A percentile compares a stretch with the other conserved stretches of the same genome.
Conservation (phyloP, 30 jellyfish, hydroid and myxozoan genomes). For the Aurelia sp. region DNA sequence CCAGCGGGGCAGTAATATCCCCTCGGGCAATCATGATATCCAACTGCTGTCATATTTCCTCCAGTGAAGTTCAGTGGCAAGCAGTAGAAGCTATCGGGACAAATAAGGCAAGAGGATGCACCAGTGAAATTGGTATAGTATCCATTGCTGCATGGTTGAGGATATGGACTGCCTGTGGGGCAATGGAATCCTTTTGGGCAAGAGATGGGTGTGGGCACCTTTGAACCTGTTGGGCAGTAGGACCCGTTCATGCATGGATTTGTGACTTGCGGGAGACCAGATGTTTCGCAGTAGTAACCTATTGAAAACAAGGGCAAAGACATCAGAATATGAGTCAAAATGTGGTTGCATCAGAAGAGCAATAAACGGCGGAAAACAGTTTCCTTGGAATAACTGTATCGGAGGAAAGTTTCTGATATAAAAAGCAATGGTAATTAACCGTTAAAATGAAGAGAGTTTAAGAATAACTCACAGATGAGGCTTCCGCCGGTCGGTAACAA, state of each 20-base stretch:
- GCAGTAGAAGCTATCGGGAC: conserved; percentile 92
- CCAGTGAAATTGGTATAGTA: conserved; percentile 89
- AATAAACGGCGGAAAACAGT: too few species aligned
- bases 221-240: conserved; percentile 96
- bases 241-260: conserved; percentile 88
- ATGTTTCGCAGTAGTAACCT: conserved; percentile 95
- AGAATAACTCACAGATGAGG: too few species aligned
- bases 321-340: background rate
- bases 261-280: conserved; percentile 83
- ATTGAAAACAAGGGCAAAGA: background rate
- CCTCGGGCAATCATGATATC: conserved; percentile 83
- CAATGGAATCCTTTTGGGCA: conserved; percentile 98
- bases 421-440: too few species aligned
- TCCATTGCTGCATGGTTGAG: conserved; percentile 93
- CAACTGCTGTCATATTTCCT: conserved; percentile 39
- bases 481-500: too few species aligned
- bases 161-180: conserved; percentile 91
- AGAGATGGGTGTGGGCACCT: conserved; percentile 76
- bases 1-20: conserved; percentile 96
- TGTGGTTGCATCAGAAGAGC: background rate
- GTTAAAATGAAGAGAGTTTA: too few species aligned
- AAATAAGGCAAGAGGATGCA: conserved; percentile 75
- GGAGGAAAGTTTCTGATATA: too few species aligned
- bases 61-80: conserved; percentile 84
- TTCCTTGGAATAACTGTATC: too few species aligned